Base-by-base conservation (phyloP, 2,888 invertebrate genomes). In the Netelia melanura region DNA sequence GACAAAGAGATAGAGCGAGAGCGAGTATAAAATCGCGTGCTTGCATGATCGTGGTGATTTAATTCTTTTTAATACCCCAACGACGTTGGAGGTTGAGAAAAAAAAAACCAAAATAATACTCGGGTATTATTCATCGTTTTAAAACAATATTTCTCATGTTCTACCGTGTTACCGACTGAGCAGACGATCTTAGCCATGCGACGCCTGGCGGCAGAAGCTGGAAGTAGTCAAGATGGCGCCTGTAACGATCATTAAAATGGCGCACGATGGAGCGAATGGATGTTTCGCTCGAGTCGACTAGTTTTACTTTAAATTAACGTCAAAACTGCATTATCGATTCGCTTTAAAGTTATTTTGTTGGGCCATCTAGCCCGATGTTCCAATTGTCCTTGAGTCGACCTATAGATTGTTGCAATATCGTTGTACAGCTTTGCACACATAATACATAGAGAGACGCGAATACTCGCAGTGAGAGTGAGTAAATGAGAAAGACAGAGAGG, bases 1-100 rank as follows among this genome's bases (percentile, higher is more conserved):
- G 71, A 65, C 70, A 79, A 58, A 76, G 81, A 82, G 72, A 81
- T 21, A 68, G 65, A 79, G 75, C 61, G 54, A 81, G 61, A 81
- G 38, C 70, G 64, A 80, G 43, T 76, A 11, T 61, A 54, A 21
- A 80, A 81, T 75, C 58, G 81, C 84, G 81, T 81, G 78, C 78
- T 79, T 56, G 58, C 74, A 43, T 38, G 62, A 61, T 75, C 30
- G 43, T 48, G 61, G 43, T 21, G 14, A 10, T 79, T 58, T 58
- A 8, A 10, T 58, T 67, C 56, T 56, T 68, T 56, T 43, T 38
- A 30, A 56, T 74, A 30, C 38, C 25, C 38, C 52, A 68, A 11
- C 30, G 54, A 62, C 8, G 52, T 23, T 25, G 64, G 38, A 9
- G 38, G n/a, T 21, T 38, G 14, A 9, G 21, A 61, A 68, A 77